A percentile compares a stretch with the other conserved stretches of the same genome.
Evolutionary conservation across 1,140 invertebrate species (phyloP).

Genomic region (Orius insidiosus): DNA sequence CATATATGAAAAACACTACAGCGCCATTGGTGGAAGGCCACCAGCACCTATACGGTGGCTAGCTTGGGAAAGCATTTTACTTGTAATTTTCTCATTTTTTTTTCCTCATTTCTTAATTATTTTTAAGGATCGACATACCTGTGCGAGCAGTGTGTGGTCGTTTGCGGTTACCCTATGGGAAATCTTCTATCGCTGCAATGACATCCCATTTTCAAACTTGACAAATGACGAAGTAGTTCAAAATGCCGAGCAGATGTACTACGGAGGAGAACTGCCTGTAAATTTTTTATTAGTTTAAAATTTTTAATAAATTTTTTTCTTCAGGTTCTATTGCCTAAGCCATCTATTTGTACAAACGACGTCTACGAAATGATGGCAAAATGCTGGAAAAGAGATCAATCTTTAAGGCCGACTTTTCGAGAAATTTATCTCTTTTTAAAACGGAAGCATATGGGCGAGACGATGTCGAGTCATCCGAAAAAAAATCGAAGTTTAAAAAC

Average conservation of each 20-base stretch:
- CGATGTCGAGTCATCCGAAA: constrained; percentile 9
- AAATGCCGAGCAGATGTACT: constrained; percentile 50
- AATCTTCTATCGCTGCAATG: constrained; percentile 50
- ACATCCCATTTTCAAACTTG: constrained; percentile 50
- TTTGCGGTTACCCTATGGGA: constrained; percentile 58
- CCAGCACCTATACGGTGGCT: constrained; percentile 60
- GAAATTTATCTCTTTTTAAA: constrained; percentile 61
- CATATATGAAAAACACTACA: constrained; percentile 28
- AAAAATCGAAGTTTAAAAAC: constrained; percentile 16
- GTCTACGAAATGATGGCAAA: constrained; percentile 61
- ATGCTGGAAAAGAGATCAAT: constrained; percentile 55
- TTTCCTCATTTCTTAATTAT: not conserved
- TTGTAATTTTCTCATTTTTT: constrained; percentile 36
- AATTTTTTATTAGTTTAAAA: not conserved
- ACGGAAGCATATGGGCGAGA: constrained; percentile 22
- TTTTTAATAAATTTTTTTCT: constrained; percentile 16
- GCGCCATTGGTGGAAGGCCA: constrained; percentile 31
- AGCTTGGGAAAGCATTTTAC: constrained; percentile 65
- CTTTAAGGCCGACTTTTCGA: constrained; percentile 49
- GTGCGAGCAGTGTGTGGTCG: constrained; percentile 45
- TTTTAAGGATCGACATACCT: constrained; percentile 44
- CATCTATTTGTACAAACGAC: constrained; percentile 52
- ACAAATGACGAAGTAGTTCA: constrained; percentile 60
- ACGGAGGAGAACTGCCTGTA: constrained; percentile 35
- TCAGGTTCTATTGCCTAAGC: constrained; percentile 44